These are phyloP conservation scores for Papilio aristodemus DNA, from an alignment of 1,140 invertebrate genomes.

Conservation along the genomic window DNA sequence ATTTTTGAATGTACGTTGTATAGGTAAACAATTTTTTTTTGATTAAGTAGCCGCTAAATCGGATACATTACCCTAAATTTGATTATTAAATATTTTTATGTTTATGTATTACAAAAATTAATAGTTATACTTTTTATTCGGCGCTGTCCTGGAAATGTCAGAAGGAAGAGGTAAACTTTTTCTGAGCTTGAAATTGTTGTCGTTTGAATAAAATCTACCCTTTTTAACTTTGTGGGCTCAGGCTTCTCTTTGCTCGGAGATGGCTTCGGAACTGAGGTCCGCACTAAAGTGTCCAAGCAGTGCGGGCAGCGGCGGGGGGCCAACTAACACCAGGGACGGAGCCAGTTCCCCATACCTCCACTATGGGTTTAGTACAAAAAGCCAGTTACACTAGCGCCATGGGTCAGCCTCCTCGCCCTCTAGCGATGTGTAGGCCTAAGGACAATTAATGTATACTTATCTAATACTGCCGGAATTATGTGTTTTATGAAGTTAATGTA, in stretches of 20 bases:
- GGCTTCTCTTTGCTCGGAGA: constrained; percentile 85
- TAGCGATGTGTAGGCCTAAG: constrained; percentile 67
- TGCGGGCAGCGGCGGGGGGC: constrained; percentile 67
- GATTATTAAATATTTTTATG: constrained; percentile 26
- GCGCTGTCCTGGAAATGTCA: constrained; percentile 45
- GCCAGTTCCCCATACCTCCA: constrained; percentile 81
- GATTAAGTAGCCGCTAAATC: constrained; percentile 28
- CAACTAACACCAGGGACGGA: constrained; percentile 65
- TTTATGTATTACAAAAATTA: constrained; percentile 12
- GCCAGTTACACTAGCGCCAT: constrained; percentile 79
- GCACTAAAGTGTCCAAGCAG: constrained; percentile 84
- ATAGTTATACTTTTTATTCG: constrained; percentile 36
- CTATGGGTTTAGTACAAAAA: constrained; percentile 83
- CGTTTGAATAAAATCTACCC: constrained; percentile 37
- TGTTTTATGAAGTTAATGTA: background rate
- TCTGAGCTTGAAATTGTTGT: constrained; percentile 41
- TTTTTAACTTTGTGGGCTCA: constrained; percentile 62
- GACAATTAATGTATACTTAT: constrained; percentile 7
- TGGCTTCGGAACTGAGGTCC: constrained; percentile 85
- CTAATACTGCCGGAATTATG: constrained; percentile 18
- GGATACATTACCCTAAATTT: constrained; percentile 32
- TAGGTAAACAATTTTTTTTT: constrained; percentile 23
- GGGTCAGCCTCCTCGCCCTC: constrained; percentile 64
- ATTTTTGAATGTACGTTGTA: constrained; percentile 50
- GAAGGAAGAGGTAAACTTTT: constrained; percentile 70